Conservation (phyloP, 2,797 vertebrate genomes). For the Alfaro cultratus region DNA sequence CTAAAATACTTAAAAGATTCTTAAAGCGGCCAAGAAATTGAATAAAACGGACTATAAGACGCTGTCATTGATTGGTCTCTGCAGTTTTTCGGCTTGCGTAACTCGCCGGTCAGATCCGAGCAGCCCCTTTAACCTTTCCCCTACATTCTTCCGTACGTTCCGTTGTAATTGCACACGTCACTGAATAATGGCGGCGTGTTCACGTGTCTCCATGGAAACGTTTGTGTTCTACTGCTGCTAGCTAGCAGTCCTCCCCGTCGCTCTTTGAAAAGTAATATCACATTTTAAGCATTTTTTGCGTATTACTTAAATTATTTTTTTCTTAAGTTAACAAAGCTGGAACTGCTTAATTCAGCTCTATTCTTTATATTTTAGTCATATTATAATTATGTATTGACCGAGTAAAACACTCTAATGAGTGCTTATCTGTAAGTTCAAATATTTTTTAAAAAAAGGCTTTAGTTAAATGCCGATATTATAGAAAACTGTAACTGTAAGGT, state of each 20-base stretch:
- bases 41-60: neutral
- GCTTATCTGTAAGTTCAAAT: neutral
- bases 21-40: neutral
- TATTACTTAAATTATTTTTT: neutral
- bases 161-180: constrained; percentile 43
- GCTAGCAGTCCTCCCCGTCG: neutral
- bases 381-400: neutral
- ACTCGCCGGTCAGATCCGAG: constrained; percentile 18
- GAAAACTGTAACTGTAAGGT: neutral
- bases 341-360: neutral
- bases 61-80: neutral
- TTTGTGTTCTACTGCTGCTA: neutral
- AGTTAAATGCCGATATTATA: neutral
- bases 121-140: constrained; percentile 67
- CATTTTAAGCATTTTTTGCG: neutral
- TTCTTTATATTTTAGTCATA: neutral
- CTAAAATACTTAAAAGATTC: neutral
- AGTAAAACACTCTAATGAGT: neutral
- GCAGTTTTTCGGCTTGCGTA: constrained; percentile 46
- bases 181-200: neutral
- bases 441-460: neutral
- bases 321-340: neutral
- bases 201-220: constrained; percentile 52
- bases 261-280: neutral
- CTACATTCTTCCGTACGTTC: constrained; percentile 42